Conservation (phyloP, 2,797 vertebrate genomes). For the Sylvia borin region DNA sequence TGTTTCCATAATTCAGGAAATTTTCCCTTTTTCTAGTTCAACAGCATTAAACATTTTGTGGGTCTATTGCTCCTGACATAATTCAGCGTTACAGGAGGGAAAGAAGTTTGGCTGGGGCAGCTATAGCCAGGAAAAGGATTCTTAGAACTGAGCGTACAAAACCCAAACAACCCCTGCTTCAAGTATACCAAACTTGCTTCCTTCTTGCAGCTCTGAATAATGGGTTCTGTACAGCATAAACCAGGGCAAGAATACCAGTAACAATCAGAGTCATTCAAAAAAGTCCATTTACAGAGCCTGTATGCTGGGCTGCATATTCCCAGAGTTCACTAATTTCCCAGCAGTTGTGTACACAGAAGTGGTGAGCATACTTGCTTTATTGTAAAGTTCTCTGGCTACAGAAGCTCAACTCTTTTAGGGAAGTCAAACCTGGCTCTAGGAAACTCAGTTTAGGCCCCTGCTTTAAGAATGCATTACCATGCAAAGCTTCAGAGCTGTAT, state of each 20-base stretch:
- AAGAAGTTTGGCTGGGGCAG: neutral
- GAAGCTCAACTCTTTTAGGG: neutral
- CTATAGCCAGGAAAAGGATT: neutral
- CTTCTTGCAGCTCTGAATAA: neutral
- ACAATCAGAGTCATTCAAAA: neutral
- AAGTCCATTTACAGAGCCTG: neutral
- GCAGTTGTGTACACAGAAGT: neutral
- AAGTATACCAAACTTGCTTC: neutral
- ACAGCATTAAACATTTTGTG: neutral
- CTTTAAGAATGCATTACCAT: neutral
- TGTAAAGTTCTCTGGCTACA: neutral
- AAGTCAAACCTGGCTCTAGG: neutral
- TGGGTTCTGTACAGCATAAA: neutral
- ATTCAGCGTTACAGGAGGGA: neutral
- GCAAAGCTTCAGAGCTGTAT: neutral
- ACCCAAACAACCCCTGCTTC: neutral
- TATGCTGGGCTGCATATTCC: neutral
- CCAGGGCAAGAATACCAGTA: neutral
- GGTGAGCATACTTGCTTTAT: neutral
- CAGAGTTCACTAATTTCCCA: neutral
- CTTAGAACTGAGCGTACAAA: neutral
- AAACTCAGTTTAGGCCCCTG: neutral
- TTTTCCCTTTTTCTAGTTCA: neutral
- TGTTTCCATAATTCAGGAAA: neutral
- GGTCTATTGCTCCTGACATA: neutral